Evolutionary conservation across 2,797 vertebrate genomes (phyloP).

Genomic region (Tiaroga cobitis): DNA sequence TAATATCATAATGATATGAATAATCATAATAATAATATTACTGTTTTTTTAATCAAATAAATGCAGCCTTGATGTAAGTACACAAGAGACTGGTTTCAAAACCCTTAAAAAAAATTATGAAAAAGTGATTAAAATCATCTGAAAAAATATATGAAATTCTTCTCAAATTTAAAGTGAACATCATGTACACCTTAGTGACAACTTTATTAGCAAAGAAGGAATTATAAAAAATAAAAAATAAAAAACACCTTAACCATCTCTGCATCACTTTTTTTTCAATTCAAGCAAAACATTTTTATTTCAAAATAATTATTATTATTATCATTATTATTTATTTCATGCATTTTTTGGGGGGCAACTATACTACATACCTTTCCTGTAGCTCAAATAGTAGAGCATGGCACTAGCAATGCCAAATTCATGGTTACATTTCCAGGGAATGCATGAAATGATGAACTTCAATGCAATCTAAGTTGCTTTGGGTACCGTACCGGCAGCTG

Average conservation of each 20-base stretch:
- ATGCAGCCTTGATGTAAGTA: not conserved
- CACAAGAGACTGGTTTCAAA: not conserved
- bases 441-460: not conserved
- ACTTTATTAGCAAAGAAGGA: not conserved
- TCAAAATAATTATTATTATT: no score
- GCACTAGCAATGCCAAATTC: not conserved
- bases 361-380: not conserved
- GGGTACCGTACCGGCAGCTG: not conserved
- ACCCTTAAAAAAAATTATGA: not conserved
- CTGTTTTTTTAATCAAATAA: not conserved
- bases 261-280: not conserved
- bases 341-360: not conserved
- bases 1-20: not conserved
- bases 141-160: not conserved
- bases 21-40: not conserved
- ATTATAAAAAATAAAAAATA: not conserved
- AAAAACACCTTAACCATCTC: not conserved
- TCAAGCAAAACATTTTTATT: not conserved
- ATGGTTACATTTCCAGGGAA: not conserved
- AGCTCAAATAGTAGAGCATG: not conserved
- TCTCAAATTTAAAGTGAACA: not conserved
- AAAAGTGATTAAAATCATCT: not conserved
- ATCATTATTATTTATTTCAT: no score
- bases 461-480: not conserved
- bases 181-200: not conserved